Conservation (phyloP, 2,888 invertebrate species). For the Raillietiella orientalis region DNA sequence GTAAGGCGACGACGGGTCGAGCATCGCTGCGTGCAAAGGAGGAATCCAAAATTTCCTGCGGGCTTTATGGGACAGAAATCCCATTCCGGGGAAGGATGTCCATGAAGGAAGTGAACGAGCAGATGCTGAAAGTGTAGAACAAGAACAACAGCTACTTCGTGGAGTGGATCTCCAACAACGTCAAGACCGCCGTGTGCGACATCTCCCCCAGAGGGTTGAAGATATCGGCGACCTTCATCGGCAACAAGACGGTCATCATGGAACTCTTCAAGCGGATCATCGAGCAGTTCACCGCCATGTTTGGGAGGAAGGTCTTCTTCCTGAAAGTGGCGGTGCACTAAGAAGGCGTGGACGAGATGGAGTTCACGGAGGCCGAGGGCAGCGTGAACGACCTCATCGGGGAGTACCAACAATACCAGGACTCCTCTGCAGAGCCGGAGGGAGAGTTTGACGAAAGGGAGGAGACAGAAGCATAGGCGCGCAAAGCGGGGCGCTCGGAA, state of each 20-base stretch:
- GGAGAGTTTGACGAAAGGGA: no score
- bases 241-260: conserved; percentile 62
- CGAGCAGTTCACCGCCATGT: conserved; percentile 72
- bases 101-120: conserved; percentile 58
- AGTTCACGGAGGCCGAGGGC: conserved; percentile 21
- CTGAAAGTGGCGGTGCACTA: no score
- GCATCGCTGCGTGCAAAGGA: no score
- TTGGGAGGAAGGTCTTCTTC: conserved; percentile 42
- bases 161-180: conserved; percentile 81
- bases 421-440: no score
- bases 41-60: no score
- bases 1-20: no score
- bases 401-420: conserved; percentile 80
- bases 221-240: conserved; percentile 76
- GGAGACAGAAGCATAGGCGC: no score
- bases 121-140: conserved; percentile 28
- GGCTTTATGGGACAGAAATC: no score
- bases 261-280: conserved; percentile 63
- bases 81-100: conserved; percentile 71
- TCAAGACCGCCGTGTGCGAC: conserved; percentile 74
- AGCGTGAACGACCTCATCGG: conserved; percentile 73
- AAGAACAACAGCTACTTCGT: conserved; percentile 49
- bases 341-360: conserved; percentile 24
- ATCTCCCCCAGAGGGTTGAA: conserved; percentile 63
- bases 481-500: no score